Conservation (phyloP, 1,140 invertebrate genomes). For the Rhopalosiphum padi region DNA sequence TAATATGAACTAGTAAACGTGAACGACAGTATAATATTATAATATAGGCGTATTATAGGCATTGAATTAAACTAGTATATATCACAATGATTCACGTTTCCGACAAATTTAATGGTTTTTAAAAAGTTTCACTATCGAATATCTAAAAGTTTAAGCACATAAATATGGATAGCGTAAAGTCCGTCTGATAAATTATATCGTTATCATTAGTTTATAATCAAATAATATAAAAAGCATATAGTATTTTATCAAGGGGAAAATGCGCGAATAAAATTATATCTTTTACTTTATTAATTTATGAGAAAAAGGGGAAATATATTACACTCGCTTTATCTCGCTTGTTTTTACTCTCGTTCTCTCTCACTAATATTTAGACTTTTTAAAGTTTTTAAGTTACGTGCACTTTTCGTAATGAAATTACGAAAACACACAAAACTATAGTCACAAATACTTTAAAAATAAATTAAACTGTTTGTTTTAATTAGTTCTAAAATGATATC, state of each 20-base stretch:
- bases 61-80: not conserved
- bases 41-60: too few species aligned
- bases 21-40: not conserved
- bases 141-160: conserved; percentile 11
- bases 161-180: conserved; percentile 27
- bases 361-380: conserved; percentile 10
- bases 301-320: not conserved
- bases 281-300: conserved; percentile 52
- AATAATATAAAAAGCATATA: conserved; percentile 47
- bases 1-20: not conserved
- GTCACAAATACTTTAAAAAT: conserved; percentile 15
- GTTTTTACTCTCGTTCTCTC: not conserved
- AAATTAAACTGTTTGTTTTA: conserved; percentile 31
- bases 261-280: conserved; percentile 44
- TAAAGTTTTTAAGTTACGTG: conserved; percentile 27
- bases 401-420: conserved; percentile 35
- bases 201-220: conserved; percentile 47
- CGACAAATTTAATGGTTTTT: conserved; percentile 10
- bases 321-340: conserved; percentile 15
- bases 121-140: not conserved
- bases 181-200: conserved; percentile 42
- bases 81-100: not conserved
- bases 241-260: conserved; percentile 45
- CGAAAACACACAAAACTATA: conserved; percentile 20
- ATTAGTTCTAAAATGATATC: conserved; percentile 20